A percentile compares a stretch with the other conserved stretches of the same genome.
Evolutionary conservation across 2,797 vertebrate genomes (phyloP).

Genomic region (Crossoptilon crossoptilon): DNA sequence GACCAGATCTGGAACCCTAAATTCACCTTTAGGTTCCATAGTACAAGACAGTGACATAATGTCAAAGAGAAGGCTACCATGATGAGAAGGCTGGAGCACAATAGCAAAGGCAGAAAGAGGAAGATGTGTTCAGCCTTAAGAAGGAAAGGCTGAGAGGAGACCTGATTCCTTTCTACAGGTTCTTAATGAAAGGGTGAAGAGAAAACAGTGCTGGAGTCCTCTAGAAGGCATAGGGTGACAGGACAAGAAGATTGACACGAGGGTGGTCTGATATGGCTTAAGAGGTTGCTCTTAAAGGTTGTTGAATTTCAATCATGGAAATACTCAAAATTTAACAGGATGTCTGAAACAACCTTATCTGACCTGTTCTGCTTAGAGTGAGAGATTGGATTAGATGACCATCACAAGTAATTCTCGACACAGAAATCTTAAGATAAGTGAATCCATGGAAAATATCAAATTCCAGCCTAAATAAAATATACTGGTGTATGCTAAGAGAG

Average conservation of each 20-base stretch:
- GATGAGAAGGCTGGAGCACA: neutral
- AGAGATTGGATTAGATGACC: neutral
- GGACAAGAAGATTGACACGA: neutral
- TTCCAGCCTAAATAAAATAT: neutral
- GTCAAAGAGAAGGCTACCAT: neutral
- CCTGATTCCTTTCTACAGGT: fast-evolving
- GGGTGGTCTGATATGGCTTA: neutral
- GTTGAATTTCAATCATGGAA: neutral
- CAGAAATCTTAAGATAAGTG: neutral
- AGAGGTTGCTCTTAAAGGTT: neutral
- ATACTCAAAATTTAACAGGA: neutral
- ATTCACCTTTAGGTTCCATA: neutral
- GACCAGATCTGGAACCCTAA: neutral
- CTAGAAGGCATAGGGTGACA: neutral
- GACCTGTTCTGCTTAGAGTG: neutral
- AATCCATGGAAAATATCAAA: neutral
- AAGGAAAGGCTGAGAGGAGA: neutral
- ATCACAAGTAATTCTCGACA: neutral
- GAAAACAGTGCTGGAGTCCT: neutral
- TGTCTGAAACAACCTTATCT: fast-evolving
- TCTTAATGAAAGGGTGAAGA: neutral
- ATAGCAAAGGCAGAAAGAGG: neutral
- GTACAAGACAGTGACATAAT: neutral
- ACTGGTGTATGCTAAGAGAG: neutral
- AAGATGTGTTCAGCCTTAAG: neutral